These are phyloP conservation scores for Aurelia coerulea DNA, from an alignment of 30 jellyfish, hydroid and myxozoan genomes.

Conservation along the genomic window DNA sequence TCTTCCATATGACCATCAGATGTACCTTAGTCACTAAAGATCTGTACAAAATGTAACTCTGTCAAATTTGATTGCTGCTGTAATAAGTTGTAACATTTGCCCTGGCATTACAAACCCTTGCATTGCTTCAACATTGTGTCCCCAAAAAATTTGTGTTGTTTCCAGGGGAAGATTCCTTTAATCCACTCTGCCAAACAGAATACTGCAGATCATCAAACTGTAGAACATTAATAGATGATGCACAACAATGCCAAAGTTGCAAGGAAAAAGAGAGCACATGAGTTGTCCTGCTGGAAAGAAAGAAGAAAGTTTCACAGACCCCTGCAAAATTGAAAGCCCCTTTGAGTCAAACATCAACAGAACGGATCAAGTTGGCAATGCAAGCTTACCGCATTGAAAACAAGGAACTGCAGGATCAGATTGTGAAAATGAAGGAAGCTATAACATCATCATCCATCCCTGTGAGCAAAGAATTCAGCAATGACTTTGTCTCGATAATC, in stretches of 20 bases:
- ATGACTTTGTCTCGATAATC: slow-evolving; percentile 48
- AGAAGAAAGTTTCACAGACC: background rate
- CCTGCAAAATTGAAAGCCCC: slow-evolving; percentile 49
- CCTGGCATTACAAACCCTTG: too few species aligned
- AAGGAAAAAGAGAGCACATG: background rate
- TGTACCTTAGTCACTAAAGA: too few species aligned
- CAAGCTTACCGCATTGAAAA: slow-evolving; percentile 54
- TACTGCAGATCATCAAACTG: background rate
- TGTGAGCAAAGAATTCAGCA: slow-evolving; percentile 14
- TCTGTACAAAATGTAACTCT: too few species aligned
- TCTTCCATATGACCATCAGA: too few species aligned
- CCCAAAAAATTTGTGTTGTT: background rate
- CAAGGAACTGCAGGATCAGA: slow-evolving; percentile 40
- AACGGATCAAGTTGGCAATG: slow-evolving; percentile 37
- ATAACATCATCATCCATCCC: slow-evolving; percentile 11
- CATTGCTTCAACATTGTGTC: background rate
- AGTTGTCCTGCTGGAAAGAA: background rate
- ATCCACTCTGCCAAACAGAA: background rate
- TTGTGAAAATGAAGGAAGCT: slow-evolving; percentile 42
- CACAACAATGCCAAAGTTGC: slow-evolving; percentile 1
- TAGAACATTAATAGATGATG: background rate
- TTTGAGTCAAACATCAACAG: background rate
- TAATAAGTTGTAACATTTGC: too few species aligned
- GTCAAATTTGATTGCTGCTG: too few species aligned
- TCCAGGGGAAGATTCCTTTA: background rate